These are phyloP conservation scores for Rotaria magnacalcarata DNA, from an alignment of 2,888 invertebrate species.

Conservation along the genomic window DNA sequence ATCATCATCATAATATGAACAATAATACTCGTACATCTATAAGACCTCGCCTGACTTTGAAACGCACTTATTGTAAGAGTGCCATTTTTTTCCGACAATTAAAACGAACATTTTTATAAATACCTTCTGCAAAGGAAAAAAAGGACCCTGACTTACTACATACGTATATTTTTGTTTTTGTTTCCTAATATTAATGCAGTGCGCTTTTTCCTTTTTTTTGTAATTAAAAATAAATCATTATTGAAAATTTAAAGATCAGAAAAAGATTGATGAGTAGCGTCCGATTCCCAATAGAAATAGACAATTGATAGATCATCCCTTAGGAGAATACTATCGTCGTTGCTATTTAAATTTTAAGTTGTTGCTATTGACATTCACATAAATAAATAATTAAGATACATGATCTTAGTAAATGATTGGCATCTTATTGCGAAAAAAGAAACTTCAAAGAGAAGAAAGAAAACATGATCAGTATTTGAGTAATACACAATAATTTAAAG, in stretches of 20 bases:
- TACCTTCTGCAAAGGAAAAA: not conserved
- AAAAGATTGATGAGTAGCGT: no score
- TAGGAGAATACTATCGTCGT: no score
- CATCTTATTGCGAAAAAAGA: not conserved
- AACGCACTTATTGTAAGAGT: conserved; percentile 5
- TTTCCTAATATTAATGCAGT: not conserved
- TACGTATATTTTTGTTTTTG: no score
- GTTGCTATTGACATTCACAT: not conserved
- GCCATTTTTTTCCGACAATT: not conserved
- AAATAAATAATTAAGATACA: not conserved
- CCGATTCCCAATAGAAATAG: no score
- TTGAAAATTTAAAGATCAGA: not conserved
- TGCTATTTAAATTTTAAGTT: no score
- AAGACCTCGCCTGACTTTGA: not conserved
- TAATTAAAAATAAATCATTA: not conserved
- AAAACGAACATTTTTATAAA: conserved; percentile 5
- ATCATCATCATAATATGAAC: not conserved
- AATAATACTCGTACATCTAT: not conserved
- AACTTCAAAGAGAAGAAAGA: not conserved
- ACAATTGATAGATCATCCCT: no score
- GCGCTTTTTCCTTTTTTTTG: not conserved
- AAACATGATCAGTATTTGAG: not conserved
- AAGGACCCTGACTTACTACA: not conserved
- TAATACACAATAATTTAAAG: no score
- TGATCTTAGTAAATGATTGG: not conserved